Percentiles rank a stretch among this genome's conserved stretches.
Evolutionary conservation across 2,888 invertebrate species (phyloP).

Genomic region (Lissonota sp.): DNA sequence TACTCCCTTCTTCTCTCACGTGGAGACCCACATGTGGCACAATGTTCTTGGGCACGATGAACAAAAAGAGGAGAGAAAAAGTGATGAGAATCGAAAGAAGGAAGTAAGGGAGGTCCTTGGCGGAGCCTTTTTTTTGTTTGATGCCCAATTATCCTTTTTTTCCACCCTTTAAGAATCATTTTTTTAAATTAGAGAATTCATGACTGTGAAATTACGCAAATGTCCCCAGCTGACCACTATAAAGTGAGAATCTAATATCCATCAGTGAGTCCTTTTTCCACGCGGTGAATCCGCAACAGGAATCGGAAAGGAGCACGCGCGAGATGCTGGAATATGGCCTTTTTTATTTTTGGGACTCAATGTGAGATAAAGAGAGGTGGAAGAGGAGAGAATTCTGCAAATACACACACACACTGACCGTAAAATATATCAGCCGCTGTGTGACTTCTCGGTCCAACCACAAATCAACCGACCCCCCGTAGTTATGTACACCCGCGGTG

Average conservation of each 20-base stretch:
- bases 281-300: neutral
- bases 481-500: constrained; percentile 73
- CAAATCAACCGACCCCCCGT: constrained; percentile 84
- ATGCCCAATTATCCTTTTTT: too few species aligned
- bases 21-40: constrained; percentile 75
- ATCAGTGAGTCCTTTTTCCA: too few species aligned
- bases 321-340: constrained; percentile 66
- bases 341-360: constrained; percentile 59
- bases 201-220: too few species aligned
- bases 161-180: too few species aligned
- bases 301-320: constrained; percentile 57
- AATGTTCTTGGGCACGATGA: constrained; percentile 74
- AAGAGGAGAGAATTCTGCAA: too few species aligned
- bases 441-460: constrained; percentile 83
- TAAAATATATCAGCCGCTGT: constrained; percentile 84
- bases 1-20: constrained; percentile 60
- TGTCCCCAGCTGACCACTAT: too few species aligned
- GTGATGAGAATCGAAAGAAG: neutral
- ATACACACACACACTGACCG: constrained; percentile 73
- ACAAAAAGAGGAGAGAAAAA: constrained; percentile 2
- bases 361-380: constrained; percentile 60
- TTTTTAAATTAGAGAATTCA: too few species aligned
- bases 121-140: neutral
- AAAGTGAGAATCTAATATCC: too few species aligned
- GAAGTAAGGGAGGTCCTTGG: neutral